phyloP scores from a whole-genome alignment of 92 coral and sea anemone genomes.

The Siderastrea siderea region DNA sequence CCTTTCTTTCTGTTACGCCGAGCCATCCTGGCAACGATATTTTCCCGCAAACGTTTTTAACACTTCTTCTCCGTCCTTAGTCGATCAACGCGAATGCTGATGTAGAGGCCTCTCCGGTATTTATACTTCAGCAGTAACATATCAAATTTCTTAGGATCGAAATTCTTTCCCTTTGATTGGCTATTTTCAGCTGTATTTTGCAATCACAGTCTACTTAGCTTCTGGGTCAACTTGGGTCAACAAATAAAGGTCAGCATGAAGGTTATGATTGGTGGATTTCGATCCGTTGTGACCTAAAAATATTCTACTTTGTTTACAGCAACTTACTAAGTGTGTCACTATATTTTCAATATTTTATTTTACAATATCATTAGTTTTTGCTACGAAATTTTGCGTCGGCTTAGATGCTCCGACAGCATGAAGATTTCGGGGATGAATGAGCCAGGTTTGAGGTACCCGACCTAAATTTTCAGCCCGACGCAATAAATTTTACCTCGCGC shows the following conservation, averaged over 20 bases:
- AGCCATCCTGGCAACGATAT: neutral
- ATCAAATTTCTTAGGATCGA: slow-evolving; percentile 31
- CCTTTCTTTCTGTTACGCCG: neutral
- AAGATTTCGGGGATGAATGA: no score
- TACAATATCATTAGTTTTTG: no score
- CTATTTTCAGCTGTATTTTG: neutral
- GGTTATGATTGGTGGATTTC: slow-evolving; percentile 29
- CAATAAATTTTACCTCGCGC: no score
- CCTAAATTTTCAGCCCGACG: no score
- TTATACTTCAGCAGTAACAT: neutral
- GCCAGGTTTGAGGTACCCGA: no score
- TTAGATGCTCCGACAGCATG: no score
- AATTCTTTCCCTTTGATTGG: slow-evolving; percentile 11
- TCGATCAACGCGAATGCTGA: neutral
- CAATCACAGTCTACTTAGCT: no score
- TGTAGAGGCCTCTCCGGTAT: neutral
- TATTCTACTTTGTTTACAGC: no score
- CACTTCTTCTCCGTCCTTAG: neutral
- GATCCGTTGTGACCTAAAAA: neutral
- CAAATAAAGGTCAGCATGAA: neutral
- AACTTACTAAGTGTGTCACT: no score
- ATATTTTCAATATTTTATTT: no score
- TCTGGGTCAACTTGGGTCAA: neutral
- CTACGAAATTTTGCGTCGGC: no score
- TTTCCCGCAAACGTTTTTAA: no score